These are phyloP conservation scores for Dendrocincla fuliginosa DNA, from an alignment of 2,797 vertebrate genomes.

Conservation along the genomic window DNA sequence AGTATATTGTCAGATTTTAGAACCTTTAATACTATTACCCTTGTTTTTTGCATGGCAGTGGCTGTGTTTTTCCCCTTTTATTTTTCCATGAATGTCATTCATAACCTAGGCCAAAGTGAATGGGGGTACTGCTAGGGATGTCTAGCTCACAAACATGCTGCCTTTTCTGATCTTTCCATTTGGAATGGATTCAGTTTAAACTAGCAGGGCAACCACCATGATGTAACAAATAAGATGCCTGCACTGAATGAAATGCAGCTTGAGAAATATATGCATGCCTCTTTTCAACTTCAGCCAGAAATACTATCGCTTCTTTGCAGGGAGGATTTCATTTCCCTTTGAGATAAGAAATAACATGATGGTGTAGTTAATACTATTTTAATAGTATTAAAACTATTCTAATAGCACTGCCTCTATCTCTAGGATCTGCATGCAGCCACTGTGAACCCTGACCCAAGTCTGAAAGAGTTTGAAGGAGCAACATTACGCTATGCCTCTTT, in stretches of 20 bases:
- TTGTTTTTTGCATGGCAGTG: conserved; percentile 81
- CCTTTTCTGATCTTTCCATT: conserved; percentile 58
- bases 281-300: conserved; percentile 57
- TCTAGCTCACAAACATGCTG: conserved; percentile 52
- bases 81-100: conserved; percentile 67
- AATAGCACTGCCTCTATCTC: conserved; percentile 45
- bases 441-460: conserved; percentile 93
- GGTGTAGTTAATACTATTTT: neutral
- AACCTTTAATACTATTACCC: conserved; percentile 60
- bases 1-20: conserved; percentile 82
- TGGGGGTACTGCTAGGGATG: conserved; percentile 56
- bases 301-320: conserved; percentile 66
- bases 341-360: neutral
- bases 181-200: conserved; percentile 49
- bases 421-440: conserved; percentile 93
- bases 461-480: conserved; percentile 95
- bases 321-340: conserved; percentile 62
- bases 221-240: conserved; percentile 37
- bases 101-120: conserved; percentile 62
- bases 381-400: neutral
- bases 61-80: conserved; percentile 68
- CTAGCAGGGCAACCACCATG: conserved; percentile 36
- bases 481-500: conserved; percentile 93
- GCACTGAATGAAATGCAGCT: conserved; percentile 60
- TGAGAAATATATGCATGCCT: conserved; percentile 74